phyloP scores from a whole-genome alignment of 2,888 invertebrate species.

The Oscheius sp. region DNA sequence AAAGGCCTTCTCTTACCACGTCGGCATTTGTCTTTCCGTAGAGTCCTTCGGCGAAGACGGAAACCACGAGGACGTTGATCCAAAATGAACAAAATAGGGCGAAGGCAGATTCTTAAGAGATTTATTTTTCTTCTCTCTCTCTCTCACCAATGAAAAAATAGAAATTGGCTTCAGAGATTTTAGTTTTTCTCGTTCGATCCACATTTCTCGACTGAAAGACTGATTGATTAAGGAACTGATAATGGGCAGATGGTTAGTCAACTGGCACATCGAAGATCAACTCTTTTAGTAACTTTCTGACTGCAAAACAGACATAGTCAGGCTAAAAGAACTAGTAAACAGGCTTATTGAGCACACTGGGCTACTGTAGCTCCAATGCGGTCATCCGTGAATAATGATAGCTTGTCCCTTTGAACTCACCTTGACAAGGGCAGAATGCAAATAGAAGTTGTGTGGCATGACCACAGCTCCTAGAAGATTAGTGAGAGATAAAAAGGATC shows the following conservation, averaged over 20 bases:
- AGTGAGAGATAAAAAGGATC: no score
- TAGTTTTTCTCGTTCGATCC: conserved; percentile 79
- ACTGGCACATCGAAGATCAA: no score
- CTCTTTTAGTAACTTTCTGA: no score
- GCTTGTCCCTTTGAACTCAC: conserved; percentile 73
- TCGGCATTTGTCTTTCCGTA: conserved; percentile 78
- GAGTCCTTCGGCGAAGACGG: conserved; percentile 85
- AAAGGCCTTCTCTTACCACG: conserved; percentile 58
- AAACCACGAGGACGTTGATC: conserved; percentile 86
- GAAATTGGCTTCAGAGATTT: conserved; percentile 84
- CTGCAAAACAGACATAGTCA: no score
- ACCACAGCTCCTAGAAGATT: conserved; percentile 89
- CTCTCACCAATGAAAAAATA: conserved; percentile 80
- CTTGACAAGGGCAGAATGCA: conserved; percentile 88
- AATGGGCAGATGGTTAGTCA: not conserved
- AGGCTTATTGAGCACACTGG: no score
- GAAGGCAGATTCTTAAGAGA: conserved; percentile 76
- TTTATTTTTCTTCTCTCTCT: not conserved
- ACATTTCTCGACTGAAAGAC: conserved; percentile 79
- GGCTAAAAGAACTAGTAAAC: no score
- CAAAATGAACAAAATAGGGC: conserved; percentile 85
- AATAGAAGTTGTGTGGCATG: conserved; percentile 90
- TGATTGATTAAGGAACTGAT: not conserved
- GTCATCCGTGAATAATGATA: no score
- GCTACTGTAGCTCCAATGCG: no score